Conservation (phyloP, 1,140 invertebrate genomes). For the Steinernema khuongi region DNA sequence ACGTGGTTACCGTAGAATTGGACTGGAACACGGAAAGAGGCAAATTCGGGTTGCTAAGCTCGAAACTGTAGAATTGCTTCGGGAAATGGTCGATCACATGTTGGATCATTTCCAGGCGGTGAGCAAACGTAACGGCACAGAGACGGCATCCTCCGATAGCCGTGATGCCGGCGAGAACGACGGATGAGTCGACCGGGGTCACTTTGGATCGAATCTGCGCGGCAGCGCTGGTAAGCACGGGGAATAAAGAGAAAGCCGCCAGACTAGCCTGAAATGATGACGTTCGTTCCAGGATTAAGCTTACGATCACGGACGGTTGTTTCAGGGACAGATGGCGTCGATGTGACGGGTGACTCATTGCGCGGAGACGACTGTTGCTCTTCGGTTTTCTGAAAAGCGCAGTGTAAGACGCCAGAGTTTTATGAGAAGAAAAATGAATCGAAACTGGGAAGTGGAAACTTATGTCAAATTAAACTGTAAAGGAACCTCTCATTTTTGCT, state of each 20-base stretch:
- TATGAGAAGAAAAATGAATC: too few species aligned
- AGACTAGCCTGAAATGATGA: background rate
- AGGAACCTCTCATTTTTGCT: too few species aligned
- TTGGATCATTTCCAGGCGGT: slow-evolving; percentile 43
- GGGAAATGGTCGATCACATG: slow-evolving; percentile 50
- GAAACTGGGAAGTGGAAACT: too few species aligned
- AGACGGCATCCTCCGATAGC: slow-evolving; percentile 45
- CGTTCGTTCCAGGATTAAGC: background rate
- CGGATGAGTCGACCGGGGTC: slow-evolving; percentile 11
- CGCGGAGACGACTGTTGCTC: background rate
- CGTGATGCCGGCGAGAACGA: slow-evolving; percentile 24
- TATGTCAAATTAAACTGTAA: too few species aligned
- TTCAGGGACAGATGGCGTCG: background rate
- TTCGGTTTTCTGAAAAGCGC: background rate
- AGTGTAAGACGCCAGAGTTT: background rate
- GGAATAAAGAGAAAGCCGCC: background rate
- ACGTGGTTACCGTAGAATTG: background rate
- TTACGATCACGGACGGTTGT: background rate
- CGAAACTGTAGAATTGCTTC: slow-evolving; percentile 45
- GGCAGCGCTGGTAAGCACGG: background rate
- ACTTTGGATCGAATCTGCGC: background rate
- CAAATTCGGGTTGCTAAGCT: slow-evolving; percentile 18
- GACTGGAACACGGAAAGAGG: background rate
- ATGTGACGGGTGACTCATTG: background rate
- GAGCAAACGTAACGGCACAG: slow-evolving; percentile 38